A percentile compares a stretch with the other conserved stretches of the same genome.
Evolutionary conservation across 1,140 invertebrate genomes (phyloP).

Genomic region (Semibalanus balanoides): DNA sequence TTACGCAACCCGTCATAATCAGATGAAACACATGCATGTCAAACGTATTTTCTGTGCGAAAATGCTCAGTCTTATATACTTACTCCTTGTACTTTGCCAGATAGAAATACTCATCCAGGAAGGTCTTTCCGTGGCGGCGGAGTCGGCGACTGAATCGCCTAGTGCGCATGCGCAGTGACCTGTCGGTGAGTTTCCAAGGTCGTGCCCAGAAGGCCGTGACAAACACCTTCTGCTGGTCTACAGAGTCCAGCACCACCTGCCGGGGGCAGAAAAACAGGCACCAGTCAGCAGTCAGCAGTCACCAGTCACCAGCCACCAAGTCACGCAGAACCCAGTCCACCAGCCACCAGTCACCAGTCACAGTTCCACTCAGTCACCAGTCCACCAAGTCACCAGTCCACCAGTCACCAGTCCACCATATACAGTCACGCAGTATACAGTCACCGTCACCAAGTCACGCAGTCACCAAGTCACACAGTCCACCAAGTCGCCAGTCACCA

Average conservation of each 20-base stretch:
- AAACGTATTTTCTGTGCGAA: too few relatives aligned
- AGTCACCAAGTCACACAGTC: too few relatives aligned
- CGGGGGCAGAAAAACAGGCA: neutral
- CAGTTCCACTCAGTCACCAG: too few relatives aligned
- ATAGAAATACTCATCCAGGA: constrained; percentile 24
- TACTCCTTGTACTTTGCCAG: constrained; percentile 23
- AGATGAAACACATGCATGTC: too few relatives aligned
- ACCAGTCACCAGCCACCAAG: neutral
- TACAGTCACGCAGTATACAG: too few relatives aligned
- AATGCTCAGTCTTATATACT: neutral
- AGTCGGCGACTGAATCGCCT: constrained; percentile 19
- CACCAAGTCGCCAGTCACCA: too few relatives aligned
- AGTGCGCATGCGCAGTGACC: constrained; percentile 19
- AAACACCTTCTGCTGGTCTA: constrained; percentile 22
- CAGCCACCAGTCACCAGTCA: too few relatives aligned
- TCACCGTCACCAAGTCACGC: too few relatives aligned
- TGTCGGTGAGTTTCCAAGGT: constrained; percentile 23
- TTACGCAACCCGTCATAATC: too few relatives aligned
- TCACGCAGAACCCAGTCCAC: too few relatives aligned
- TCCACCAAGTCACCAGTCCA: too few relatives aligned
- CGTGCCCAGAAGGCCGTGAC: constrained; percentile 23
- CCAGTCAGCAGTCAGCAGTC: neutral
- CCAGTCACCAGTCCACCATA: too few relatives aligned
- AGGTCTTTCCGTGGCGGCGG: constrained; percentile 21
- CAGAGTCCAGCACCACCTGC: constrained; percentile 22